A percentile compares a stretch with the other conserved stretches of the same genome.
Evolutionary conservation across 2,888 invertebrate genomes (phyloP).

Genomic region (Heliothis peltigera): DNA sequence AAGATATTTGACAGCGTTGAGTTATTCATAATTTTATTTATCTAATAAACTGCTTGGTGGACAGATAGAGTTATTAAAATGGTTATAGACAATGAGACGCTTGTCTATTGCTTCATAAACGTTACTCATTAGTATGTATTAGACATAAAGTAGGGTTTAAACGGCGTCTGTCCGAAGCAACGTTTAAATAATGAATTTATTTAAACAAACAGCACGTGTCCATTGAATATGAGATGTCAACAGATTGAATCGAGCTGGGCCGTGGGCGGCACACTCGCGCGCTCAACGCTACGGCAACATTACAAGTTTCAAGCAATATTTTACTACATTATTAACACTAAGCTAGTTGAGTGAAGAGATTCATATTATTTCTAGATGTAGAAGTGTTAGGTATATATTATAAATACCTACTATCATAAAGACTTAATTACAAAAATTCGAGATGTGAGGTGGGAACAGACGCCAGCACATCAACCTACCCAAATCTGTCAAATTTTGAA

Average conservation of each 20-base stretch:
- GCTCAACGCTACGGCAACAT: conserved; percentile 49
- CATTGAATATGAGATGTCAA: conserved; percentile 82
- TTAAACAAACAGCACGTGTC: conserved; percentile 80
- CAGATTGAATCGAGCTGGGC: conserved; percentile 73
- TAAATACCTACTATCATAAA: no score
- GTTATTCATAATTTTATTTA: conserved; percentile 22
- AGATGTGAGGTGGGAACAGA: no score
- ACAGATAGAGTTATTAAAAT: conserved; percentile 39
- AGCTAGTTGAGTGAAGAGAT: neutral
- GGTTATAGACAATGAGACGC: conserved; percentile 10
- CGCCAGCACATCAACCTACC: no score
- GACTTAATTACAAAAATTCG: neutral
- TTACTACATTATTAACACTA: neutral
- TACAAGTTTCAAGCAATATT: conserved; percentile 4
- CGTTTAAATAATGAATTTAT: conserved; percentile 66
- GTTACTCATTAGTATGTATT: conserved; percentile 42
- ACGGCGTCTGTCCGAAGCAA: conserved; percentile 51
- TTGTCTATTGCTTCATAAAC: conserved; percentile 37
- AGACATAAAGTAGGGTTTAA: conserved; percentile 45
- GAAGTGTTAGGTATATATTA: no score
- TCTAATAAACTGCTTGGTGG: conserved; percentile 6
- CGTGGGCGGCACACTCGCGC: conserved; percentile 75
- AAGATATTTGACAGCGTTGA: conserved; percentile 27
- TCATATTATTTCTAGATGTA: no score
- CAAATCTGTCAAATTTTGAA: no score